Percentiles rank a stretch among this genome's conserved stretches.
phyloP scores from a whole-genome alignment of 2,888 invertebrate species.

The Tridacna gigas region DNA sequence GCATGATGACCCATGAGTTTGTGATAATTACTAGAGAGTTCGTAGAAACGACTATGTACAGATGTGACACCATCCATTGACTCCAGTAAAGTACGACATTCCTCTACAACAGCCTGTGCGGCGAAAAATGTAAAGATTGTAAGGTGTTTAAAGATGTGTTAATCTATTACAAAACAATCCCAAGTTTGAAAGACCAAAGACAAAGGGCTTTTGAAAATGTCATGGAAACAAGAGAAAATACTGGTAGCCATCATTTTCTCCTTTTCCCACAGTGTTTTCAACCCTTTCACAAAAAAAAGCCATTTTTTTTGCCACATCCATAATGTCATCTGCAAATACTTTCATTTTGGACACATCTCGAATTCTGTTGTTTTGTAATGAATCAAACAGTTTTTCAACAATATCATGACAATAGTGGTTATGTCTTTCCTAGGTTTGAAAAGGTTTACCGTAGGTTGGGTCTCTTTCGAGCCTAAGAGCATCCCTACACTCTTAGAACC shows the following conservation, averaged over 20 bases:
- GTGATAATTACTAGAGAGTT: conserved; percentile 96
- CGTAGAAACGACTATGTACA: conserved; percentile 97
- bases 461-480: too few relatives aligned
- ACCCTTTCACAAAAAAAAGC: background rate
- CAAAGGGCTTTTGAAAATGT: background rate
- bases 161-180: too few relatives aligned
- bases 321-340: background rate
- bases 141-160: too few relatives aligned
- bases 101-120: conserved; percentile 91
- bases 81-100: conserved; percentile 93
- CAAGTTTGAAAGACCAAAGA: too few relatives aligned
- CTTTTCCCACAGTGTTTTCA: background rate
- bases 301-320: background rate
- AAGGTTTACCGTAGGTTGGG: too few relatives aligned
- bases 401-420: too few relatives aligned
- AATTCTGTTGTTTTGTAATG: too few relatives aligned
- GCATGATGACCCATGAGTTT: conserved; percentile 90
- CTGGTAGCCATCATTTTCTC: background rate
- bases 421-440: too few relatives aligned
- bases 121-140: too few relatives aligned
- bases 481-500: too few relatives aligned
- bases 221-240: background rate
- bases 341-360: too few relatives aligned
- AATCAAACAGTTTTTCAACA: too few relatives aligned
- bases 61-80: conserved; percentile 96